Evolutionary conservation across 2,888 invertebrate genomes (phyloP), one percentile per base, ranked within the genome.

Genomic region (Cataglyphis rosenhaueri): DNA sequence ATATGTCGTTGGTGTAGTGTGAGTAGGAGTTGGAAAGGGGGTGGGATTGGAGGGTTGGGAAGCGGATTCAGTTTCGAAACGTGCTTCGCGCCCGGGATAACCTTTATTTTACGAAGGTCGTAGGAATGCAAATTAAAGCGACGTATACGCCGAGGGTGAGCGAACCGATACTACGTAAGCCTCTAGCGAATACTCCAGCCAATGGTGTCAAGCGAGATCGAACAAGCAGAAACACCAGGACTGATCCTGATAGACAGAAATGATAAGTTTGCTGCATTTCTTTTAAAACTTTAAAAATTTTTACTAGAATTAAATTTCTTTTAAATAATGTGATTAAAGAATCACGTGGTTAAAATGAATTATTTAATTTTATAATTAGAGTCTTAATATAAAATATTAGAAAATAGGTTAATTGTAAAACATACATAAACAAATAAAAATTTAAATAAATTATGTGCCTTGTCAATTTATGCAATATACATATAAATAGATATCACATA

Each of bases 71-170:
- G 90, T 91, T 86, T 86, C 87, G 85, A 88, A 88, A 93, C 92
- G 92, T 92, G 92, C 91, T 88, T 86, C 89, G 91, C 85, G 89
- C 86, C 82, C 82, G 70, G 89, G 89, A 91, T 92, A 92, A 91
- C 92, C 91, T 91, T 93, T 92, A 91, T 91, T 92, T 92, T 89
- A 89, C 88, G 85, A 70, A 86, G 85, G 84, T 88, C 84, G 87
- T 88, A 87, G 87, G 88, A 91, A 93, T 93, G 92, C 91, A 92
- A 92, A 93, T 92, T 90, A 90, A 89, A 87, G 70, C 75, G 71
- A 68, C 84, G 70, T 84, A 83, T 82, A 74, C 78, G 62, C 52
- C 38, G 64, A 68, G 81, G 64, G 76, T 55, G 79, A 64, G 79
- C 75, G 64, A 82, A 70, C 81, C 83, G 84, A 84, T 79, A 57